These are phyloP conservation scores for Sesia bembeciformis DNA, from an alignment of 2,888 invertebrate species.

Conservation along the genomic window DNA sequence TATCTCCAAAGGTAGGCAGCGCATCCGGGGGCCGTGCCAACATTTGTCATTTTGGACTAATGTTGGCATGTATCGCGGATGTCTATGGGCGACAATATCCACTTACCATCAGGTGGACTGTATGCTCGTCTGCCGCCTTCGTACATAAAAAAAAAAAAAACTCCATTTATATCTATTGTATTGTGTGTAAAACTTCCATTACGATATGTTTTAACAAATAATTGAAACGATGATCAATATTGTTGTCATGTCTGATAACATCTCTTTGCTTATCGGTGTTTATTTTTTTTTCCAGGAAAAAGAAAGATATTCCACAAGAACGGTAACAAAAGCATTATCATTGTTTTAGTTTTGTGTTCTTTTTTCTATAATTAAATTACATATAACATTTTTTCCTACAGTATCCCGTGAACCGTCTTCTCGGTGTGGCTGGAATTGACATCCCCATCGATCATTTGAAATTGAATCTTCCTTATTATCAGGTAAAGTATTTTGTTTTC, in stretches of 20 bases:
- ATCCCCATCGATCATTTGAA: slow-evolving; percentile 61
- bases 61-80: too few species aligned
- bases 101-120: too few species aligned
- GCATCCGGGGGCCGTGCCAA: too few species aligned
- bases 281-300: slow-evolving; percentile 45
- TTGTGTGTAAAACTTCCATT: too few species aligned
- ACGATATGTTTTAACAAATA: too few species aligned
- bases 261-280: neutral
- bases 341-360: neutral
- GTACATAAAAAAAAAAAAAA: too few species aligned
- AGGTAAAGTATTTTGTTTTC: slow-evolving; percentile 24
- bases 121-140: too few species aligned
- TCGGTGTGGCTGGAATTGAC: slow-evolving; percentile 63
- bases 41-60: too few species aligned
- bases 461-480: slow-evolving; percentile 49
- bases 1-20: too few species aligned
- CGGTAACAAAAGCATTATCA: slow-evolving; percentile 26
- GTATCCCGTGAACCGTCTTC: slow-evolving; percentile 58
- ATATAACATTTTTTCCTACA: slow-evolving; percentile 14
- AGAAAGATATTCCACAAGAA: slow-evolving; percentile 53
- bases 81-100: too few species aligned
- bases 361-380: neutral
- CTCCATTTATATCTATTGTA: too few species aligned
- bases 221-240: neutral
- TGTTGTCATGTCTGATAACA: neutral